A percentile compares a stretch with the other conserved stretches of the same genome.
These are phyloP conservation scores for Toxotes jaculatrix DNA, from an alignment of 2,113 vertebrate genomes.

Conservation along the genomic window DNA sequence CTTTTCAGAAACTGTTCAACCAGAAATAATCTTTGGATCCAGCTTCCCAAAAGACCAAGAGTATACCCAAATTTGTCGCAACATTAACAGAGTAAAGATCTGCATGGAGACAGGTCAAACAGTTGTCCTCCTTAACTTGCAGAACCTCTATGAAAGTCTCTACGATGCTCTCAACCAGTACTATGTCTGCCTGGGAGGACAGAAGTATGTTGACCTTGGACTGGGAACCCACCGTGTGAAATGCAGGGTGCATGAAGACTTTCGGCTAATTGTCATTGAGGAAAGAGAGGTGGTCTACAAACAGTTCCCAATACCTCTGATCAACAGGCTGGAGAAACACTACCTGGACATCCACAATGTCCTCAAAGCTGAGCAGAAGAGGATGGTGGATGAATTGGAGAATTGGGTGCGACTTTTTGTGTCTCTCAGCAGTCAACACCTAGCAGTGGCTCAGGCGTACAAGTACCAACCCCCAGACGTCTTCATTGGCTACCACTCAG, in stretches of 20 bases:
- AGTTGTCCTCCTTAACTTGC: conserved; percentile 94
- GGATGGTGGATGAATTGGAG: conserved; percentile 81
- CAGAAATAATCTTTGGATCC: conserved; percentile 97
- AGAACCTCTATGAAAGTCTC: conserved; percentile 97
- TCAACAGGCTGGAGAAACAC: conserved; percentile 98
- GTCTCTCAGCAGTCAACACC: conserved; percentile 40
- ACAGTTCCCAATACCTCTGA: conserved; percentile 94
- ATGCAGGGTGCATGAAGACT: conserved; percentile 92
- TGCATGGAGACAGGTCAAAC: conserved; percentile 97
- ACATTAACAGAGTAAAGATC: conserved; percentile 95
- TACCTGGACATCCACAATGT: conserved; percentile 92
- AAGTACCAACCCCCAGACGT: conserved; percentile 86
- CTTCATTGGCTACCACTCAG: conserved; percentile 93
- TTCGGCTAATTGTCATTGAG: conserved; percentile 94
- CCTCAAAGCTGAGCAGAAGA: conserved; percentile 84
- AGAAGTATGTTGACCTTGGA: conserved; percentile 96
- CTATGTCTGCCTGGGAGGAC: conserved; percentile 93
- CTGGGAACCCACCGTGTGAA: conserved; percentile 97
- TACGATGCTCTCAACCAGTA: conserved; percentile 98
- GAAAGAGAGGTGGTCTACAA: conserved; percentile 93
- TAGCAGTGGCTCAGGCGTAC: conserved; percentile 60
- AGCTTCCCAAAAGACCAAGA: conserved; percentile 96
- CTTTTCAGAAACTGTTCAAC: conserved; percentile 84
- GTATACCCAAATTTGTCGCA: conserved; percentile 95
- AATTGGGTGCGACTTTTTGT: conserved; percentile 87